Evolutionary conservation across 1,140 invertebrate species (phyloP), one percentile per base, ranked within the genome.

Genomic region (Maniola jurtina): DNA sequence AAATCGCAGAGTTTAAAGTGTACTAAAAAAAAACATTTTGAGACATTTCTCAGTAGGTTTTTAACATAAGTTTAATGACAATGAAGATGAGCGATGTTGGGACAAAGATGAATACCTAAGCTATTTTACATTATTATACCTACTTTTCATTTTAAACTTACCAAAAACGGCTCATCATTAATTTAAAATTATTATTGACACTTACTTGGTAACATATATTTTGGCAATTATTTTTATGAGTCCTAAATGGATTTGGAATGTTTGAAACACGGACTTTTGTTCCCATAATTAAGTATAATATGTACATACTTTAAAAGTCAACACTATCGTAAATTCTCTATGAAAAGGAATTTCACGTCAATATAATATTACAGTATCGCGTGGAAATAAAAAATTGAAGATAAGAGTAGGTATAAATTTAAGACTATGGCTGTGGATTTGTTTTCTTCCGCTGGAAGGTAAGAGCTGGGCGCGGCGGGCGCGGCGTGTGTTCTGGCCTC

Each of bases 381-480:
- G 25, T 56, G 50, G n/a, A 59, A 42, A 35, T 42, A 16, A 70
- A 50, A 58, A 38, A 61, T 13, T 61, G 42, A 45, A 48, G n/a
- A 56, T 48, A 63, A 42, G 8, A 25, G 34, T 13, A 50, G 5
- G 5, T 60, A 60, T 42, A 70, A 45, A 60, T 72, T 68, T 47
- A 70, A 54, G 42, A 67, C 54, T 38, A 73, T 5, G 14, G 50
- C 9, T 50, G 62, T 42, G 4, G 79, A 78, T 36, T 70, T 75
- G 61, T 84, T 89, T 64, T 83, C 76, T 47, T 83, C 72, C 6
- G 86, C 83, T 25, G 87, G 87, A 10, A 88, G 68, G 61, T 67
- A 87, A 11, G 87, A 85, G 69, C 87, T 89, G 0, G 87, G 87
- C 0, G 80, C 81, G 0, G 85, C 84, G 2, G 87, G 87, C 3